Base-by-base conservation (phyloP, 64 coral and sea anemone species). In the Dendrophyllia cribrosa region DNA sequence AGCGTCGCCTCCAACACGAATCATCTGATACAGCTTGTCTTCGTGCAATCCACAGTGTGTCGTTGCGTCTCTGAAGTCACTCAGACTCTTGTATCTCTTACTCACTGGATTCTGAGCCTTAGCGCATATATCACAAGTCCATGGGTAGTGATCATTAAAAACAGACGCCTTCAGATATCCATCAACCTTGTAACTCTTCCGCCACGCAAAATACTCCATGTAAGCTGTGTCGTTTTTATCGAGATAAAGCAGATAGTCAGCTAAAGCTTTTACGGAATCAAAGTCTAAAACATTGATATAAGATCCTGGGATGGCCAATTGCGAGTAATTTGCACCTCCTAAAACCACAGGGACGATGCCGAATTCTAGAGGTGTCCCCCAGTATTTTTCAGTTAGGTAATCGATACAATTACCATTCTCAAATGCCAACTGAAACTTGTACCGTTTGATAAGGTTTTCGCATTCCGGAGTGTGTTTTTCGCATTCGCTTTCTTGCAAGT, bases 301-400 rank as follows among this genome's bases (percentile, higher is more conserved):
- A 6, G 94, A 96, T 5, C 90, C 94, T 16, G 94, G 94, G 47
- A 96, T 91, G 0, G 93, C 89, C 1, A 95, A 13, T 2, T 81
- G 5, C 48, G 76, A 23, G 43, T 95, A 95, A 13, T 95, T 86
- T 16, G 68, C 88, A 10, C 93, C 93, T 7, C 93, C 93, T 17
- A 95, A 65, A 20, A 95, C 93, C 8, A 95, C 46, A 43, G 93
- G 93, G 0, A 95, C 74, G 7, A 95, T 87, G 4, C 85, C 89
- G 4, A 91, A 63, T 43, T 88, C 53, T 20, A 95, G 25, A 21
- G 89, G 66, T 15, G 83, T 74, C 13, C 71, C 82, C 93, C 93
- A 95, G 62, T 95, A 95, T 59, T 95, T 95, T 19, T 95, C 93
- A 2, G 93, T 95, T 52, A 95, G 80, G 19, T 95, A 95, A 15